Percentiles rank a stretch among this genome's conserved stretches.
Evolutionary conservation across 2,888 invertebrate species (phyloP).

Genomic region (Poecilobothrus nobilitatus): DNA sequence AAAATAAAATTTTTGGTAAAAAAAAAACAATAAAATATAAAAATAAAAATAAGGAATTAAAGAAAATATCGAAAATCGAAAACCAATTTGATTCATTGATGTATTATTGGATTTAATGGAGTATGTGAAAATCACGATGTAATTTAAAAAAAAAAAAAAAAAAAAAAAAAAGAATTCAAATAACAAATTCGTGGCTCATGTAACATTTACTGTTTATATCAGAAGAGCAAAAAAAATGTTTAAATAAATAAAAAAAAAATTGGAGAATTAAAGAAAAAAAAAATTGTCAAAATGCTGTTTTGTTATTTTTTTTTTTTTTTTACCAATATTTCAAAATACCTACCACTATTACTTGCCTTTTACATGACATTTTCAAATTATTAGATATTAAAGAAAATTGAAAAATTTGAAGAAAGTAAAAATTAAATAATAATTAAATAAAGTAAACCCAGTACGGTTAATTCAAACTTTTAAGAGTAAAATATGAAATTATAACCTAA

Average conservation of each 20-base stretch:
- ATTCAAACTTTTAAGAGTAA: too few species aligned
- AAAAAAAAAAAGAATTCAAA: not conserved
- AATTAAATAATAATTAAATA: too few species aligned
- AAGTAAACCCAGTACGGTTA: too few species aligned
- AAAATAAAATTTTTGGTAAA: not conserved
- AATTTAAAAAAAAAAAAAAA: not conserved
- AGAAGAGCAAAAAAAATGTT: not conserved
- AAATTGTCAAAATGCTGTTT: constrained; percentile 2
- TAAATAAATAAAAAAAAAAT: not conserved
- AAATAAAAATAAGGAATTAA: not conserved
- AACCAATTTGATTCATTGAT: constrained; percentile 6
- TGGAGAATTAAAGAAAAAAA: not conserved
- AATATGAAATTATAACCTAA: too few species aligned
- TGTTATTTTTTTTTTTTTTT: not conserved
- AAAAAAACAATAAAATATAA: too few species aligned
- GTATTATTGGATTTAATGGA: constrained; percentile 6
- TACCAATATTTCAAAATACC: too few species aligned
- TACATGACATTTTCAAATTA: too few species aligned
- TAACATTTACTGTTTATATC: not conserved
- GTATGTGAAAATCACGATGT: constrained; percentile 4
- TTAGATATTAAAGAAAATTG: too few species aligned
- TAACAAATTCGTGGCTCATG: not conserved
- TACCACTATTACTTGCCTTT: too few species aligned
- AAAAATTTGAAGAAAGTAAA: too few species aligned
- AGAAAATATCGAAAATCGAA: not conserved